Conservation (phyloP, 2,888 invertebrate genomes). For the Aporophyla nigra region DNA sequence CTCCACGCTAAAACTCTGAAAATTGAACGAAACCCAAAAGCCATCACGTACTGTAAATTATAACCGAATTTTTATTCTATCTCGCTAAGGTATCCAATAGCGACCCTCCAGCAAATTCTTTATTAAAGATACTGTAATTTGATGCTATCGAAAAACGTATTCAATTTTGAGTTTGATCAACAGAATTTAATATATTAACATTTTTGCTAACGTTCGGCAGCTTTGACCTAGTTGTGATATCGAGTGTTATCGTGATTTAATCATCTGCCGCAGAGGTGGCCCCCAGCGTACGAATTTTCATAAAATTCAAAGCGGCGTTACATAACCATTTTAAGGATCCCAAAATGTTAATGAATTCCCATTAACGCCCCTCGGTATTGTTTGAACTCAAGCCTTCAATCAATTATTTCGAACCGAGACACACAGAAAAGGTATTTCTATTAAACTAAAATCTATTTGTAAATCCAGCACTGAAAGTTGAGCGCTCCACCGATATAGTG, state of each 20-base stretch:
- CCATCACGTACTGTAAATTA: conserved; percentile 8
- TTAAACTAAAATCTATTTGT: conserved; percentile 33
- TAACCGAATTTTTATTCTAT: conserved; percentile 25
- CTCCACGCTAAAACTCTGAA: conserved; percentile 27
- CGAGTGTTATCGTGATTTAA: conserved; percentile 53
- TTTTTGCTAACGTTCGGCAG: conserved; percentile 45
- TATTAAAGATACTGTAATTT: conserved; percentile 48
- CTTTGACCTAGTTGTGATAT: conserved; percentile 51
- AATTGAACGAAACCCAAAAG: conserved; percentile 23
- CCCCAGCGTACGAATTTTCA: conserved; percentile 16
- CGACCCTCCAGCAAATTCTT: conserved; percentile 24
- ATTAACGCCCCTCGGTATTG: conserved; percentile 25
- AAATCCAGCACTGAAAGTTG: conserved; percentile 32
- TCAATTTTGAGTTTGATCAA: conserved; percentile 53
- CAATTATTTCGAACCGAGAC: neutral
- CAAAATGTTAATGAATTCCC: conserved; percentile 26
- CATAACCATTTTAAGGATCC: conserved; percentile 7
- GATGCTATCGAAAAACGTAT: conserved; percentile 50
- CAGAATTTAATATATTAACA: conserved; percentile 50
- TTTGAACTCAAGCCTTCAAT: conserved; percentile 33
- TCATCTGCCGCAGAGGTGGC: conserved; percentile 35
- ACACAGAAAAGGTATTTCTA: conserved; percentile 11
- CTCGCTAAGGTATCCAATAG: conserved; percentile 7
- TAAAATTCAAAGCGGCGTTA: conserved; percentile 18
- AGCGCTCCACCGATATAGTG: conserved; percentile 4